Percentiles rank a stretch among this genome's conserved stretches.
Evolutionary conservation across 2,797 vertebrate species (phyloP).

Genomic region (Sebastes itinus): DNA sequence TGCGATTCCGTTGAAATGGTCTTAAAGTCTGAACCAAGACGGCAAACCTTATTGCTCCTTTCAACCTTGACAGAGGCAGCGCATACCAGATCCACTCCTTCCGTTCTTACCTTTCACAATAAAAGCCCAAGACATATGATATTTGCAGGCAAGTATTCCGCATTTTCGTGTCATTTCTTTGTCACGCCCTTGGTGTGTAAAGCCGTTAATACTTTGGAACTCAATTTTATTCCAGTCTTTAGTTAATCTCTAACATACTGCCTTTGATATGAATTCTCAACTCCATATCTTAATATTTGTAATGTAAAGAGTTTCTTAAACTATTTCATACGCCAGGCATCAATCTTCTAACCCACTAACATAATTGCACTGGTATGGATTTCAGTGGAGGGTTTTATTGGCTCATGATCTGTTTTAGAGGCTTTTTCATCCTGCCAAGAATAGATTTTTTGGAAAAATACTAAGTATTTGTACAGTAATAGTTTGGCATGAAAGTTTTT

Average conservation of each 20-base stretch:
- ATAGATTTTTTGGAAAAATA: not conserved
- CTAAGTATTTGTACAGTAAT: not conserved
- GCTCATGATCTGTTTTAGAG: not conserved
- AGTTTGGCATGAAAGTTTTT: not conserved
- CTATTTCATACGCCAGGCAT: not conserved
- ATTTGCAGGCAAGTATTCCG: not conserved
- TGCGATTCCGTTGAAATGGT: no score
- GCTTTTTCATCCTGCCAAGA: not conserved
- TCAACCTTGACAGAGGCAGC: no score
- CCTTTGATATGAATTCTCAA: not conserved
- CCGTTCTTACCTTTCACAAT: not conserved
- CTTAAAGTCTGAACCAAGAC: no score
- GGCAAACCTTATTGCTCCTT: no score
- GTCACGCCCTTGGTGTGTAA: not conserved
- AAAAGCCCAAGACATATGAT: not conserved
- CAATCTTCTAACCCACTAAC: not conserved
- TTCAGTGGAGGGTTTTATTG: not conserved
- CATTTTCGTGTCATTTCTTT: not conserved
- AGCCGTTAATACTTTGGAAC: no score
- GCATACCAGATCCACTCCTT: no score
- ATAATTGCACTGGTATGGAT: not conserved
- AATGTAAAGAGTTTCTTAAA: not conserved
- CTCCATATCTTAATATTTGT: not conserved
- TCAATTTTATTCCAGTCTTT: not conserved
- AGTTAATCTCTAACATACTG: not conserved